phyloP scores from a whole-genome alignment of 2,113 vertebrate species.

The Gymnogyps californianus region DNA sequence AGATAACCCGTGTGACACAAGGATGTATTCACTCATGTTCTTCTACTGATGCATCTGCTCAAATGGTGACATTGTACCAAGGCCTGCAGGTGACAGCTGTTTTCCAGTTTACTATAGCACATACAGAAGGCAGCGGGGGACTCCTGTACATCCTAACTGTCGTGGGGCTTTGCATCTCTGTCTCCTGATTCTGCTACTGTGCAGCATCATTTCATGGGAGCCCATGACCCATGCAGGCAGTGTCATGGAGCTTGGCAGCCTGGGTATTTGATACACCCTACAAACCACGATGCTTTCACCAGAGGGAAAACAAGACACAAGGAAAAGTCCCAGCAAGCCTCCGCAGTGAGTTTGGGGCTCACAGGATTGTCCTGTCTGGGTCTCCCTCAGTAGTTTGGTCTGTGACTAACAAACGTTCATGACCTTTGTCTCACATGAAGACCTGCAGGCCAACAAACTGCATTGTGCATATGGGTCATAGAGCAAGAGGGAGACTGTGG shows the following conservation, averaged over 20 bases:
- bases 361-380: neutral
- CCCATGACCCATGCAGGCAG: neutral
- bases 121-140: neutral
- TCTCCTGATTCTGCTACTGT: neutral
- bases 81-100: neutral
- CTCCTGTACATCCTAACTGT: neutral
- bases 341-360: neutral
- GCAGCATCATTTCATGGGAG: neutral
- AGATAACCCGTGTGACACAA: neutral
- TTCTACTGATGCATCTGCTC: neutral
- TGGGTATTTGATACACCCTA: neutral
- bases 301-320: neutral
- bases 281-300: neutral
- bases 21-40: neutral
- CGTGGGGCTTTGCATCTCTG: accelerated
- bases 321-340: neutral
- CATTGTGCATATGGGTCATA: neutral
- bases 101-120: neutral
- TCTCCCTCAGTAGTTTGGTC: neutral
- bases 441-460: neutral
- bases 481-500: neutral
- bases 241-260: neutral
- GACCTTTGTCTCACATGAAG: neutral
- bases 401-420: neutral
- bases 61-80: neutral